phyloP scores from a whole-genome alignment of 2,113 vertebrate species.

The Scytalopus superciliaris region DNA sequence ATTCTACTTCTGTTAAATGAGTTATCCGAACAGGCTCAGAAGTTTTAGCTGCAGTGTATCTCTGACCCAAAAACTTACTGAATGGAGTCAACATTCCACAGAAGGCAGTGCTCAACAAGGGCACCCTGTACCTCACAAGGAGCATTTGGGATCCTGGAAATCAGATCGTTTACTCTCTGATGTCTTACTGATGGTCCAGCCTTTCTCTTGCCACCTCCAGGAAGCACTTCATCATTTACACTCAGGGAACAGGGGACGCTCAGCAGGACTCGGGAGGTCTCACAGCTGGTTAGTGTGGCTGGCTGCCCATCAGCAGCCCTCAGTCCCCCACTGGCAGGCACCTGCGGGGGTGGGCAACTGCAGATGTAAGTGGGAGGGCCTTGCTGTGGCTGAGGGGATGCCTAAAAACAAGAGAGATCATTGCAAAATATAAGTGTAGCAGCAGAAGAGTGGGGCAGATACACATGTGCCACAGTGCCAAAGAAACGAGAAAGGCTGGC shows the following conservation, averaged over 20 bases:
- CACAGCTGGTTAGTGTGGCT: not conserved
- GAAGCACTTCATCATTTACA: not conserved
- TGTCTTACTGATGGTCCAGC: rapidly evolving
- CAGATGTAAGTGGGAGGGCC: not conserved
- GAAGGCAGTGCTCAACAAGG: not conserved
- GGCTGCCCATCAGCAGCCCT: not conserved
- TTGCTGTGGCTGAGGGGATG: not conserved
- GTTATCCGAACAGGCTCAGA: not conserved
- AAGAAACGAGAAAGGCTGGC: not conserved
- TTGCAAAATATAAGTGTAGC: not conserved
- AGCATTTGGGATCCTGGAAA: not conserved
- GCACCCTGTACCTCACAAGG: rapidly evolving
- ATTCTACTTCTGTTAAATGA: slow-evolving; percentile 19
- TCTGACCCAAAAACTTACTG: not conserved
- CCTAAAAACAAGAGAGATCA: not conserved
- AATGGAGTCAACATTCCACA: not conserved
- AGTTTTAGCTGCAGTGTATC: not conserved
- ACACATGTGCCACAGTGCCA: not conserved
- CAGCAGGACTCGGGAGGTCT: not conserved
- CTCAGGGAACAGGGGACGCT: not conserved
- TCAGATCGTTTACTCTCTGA: not conserved
- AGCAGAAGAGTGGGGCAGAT: not conserved
- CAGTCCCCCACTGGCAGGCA: no score
- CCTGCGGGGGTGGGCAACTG: not conserved
- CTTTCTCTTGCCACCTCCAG: not conserved